A percentile compares a stretch with the other conserved stretches of the same genome.
Conservation (phyloP, 2,113 vertebrate species). For the Albula goreensis region DNA sequence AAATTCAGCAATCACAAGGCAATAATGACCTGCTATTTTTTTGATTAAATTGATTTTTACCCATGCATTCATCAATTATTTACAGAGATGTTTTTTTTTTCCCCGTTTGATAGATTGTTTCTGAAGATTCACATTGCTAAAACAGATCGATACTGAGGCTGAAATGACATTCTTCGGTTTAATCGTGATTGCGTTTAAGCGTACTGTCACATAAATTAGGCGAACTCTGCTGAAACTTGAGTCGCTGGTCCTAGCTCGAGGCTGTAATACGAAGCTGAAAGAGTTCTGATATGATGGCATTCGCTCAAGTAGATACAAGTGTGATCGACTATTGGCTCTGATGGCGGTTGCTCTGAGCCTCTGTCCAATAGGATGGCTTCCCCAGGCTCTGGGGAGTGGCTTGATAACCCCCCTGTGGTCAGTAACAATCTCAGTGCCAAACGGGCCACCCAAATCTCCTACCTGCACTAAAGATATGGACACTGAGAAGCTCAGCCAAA, state of each 20-base stretch:
- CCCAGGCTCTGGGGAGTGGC: background rate
- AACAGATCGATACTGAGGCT: background rate
- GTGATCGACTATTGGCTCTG: background rate
- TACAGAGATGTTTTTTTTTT: background rate
- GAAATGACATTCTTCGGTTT: background rate
- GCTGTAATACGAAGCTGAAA: background rate
- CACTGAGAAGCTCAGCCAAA: background rate
- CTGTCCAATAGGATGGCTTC: background rate
- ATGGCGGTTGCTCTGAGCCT: background rate
- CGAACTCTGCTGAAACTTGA: background rate
- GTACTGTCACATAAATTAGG: background rate
- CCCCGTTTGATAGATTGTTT: background rate
- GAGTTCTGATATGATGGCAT: constrained; percentile 5
- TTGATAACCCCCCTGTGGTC: background rate
- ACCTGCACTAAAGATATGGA: background rate
- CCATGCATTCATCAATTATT: constrained; percentile 9
- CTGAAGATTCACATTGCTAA: background rate
- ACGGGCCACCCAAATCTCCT: background rate
- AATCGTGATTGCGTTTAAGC: background rate
- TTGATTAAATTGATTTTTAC: background rate
- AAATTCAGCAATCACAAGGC: background rate
- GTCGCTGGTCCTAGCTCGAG: background rate
- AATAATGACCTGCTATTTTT: background rate
- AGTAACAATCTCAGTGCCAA: background rate
- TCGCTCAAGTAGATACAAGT: background rate